A percentile compares a stretch with the other conserved stretches of the same genome.
These are phyloP conservation scores for Eilema depressum DNA, from an alignment of 2,888 invertebrate genomes.

Conservation along the genomic window DNA sequence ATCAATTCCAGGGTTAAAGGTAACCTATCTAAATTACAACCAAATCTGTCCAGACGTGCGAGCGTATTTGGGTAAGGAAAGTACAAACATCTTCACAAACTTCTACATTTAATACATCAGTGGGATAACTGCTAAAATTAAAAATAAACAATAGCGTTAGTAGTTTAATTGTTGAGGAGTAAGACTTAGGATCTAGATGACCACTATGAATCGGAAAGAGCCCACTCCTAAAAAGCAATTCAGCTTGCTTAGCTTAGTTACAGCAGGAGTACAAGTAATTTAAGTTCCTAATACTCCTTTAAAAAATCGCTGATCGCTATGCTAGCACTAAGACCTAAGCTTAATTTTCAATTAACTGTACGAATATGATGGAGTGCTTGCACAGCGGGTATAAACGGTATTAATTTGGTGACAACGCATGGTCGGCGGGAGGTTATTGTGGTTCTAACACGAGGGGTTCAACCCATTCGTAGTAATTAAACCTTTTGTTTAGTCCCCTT, in stretches of 20 bases:
- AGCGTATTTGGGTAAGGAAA: neutral
- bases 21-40: neutral
- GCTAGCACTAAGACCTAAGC: neutral
- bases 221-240: too few species aligned
- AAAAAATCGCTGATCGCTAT: neutral
- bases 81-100: neutral
- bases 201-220: too few species aligned
- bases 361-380: conserved; percentile 3
- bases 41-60: neutral
- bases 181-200: too few species aligned
- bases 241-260: too few species aligned
- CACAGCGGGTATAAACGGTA: conserved; percentile 13
- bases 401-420: conserved; percentile 13
- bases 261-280: too few species aligned
- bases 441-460: neutral
- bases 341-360: conserved; percentile 8
- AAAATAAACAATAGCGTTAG: too few species aligned
- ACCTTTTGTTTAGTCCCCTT: conserved; percentile 1
- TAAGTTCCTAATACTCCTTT: too few species aligned
- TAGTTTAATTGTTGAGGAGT: too few species aligned
- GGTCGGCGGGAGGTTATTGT: neutral
- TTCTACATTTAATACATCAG: neutral
- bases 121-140: too few species aligned
- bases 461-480: neutral
- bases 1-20: too few species aligned